These are phyloP conservation scores for Formica exsecta DNA, from an alignment of 1,140 invertebrate genomes.

Conservation along the genomic window DNA sequence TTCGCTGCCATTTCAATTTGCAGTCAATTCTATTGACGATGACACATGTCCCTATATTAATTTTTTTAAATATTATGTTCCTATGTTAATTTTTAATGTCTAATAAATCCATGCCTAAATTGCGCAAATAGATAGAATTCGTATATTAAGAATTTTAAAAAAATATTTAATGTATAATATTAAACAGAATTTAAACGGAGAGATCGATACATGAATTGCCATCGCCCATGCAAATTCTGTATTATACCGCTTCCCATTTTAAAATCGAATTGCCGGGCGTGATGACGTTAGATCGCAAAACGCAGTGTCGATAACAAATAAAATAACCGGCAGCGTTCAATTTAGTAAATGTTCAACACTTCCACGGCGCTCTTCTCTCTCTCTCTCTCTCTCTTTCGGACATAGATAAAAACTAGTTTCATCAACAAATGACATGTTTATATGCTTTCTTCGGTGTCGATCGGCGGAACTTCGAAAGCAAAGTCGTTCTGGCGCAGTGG, in stretches of 20 bases:
- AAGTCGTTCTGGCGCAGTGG: conserved; percentile 71
- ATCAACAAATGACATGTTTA: conserved; percentile 76
- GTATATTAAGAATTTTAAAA: neutral
- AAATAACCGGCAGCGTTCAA: conserved; percentile 58
- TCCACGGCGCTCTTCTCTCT: neutral
- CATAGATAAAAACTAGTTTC: conserved; percentile 63
- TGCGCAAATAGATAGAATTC: neutral
- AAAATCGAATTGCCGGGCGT: neutral
- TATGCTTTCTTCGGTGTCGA: conserved; percentile 70
- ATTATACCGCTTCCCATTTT: conserved; percentile 12
- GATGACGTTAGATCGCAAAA: conserved; percentile 41
- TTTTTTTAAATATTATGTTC: too few relatives aligned
- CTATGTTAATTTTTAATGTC: neutral
- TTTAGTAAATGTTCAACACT: conserved; percentile 64
- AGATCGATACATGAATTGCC: neutral
- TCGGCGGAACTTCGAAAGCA: conserved; percentile 69
- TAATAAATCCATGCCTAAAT: neutral
- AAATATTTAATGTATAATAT: neutral
- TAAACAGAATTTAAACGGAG: neutral
- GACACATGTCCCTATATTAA: neutral
- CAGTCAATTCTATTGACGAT: neutral
- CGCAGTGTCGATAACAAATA: conserved; percentile 58
- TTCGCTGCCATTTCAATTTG: conserved; percentile 29
- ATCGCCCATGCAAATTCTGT: neutral
- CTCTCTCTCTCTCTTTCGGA: neutral